Evolutionary conservation across 2,888 invertebrate species (phyloP), one percentile per base, ranked within the genome.

Genomic region (Mythimna impura): DNA sequence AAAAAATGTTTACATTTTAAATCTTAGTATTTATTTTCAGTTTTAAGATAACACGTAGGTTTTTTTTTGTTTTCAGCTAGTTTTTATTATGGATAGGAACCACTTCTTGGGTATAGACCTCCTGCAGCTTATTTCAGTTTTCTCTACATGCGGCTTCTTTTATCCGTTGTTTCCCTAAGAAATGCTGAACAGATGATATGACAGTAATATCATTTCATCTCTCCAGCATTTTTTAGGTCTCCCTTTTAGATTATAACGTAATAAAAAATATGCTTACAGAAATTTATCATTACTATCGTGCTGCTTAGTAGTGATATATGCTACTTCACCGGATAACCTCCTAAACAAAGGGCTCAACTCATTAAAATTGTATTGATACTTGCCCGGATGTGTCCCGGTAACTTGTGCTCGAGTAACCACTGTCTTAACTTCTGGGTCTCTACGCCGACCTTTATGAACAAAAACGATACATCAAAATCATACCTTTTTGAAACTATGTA

Each of bases 321-420:
- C 14, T 22, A 25, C 54, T 12, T 55, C 22, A 9, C 2, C 22
- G 25, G 12, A 25, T 12, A 6, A 22, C 12, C 10, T 22, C 6
- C 12, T 55, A 12, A 3, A 12, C 5, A 5, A 17, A 47, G 47
- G 7, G 47, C 7, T 20, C 47, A 20, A 2, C 17, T 47, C 17
- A 47, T 47, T 47, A 47, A 47, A 47, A 47, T 17, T 47, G 47
- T 47, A 47, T 52, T 52, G 17, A 20, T 69, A 67, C 50, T 66
- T 40, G 52, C 69, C 52, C 10, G 25, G 40, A 1, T 25, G 14
- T n/a, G 12, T 52, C 25, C 4, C 25, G 8, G n/a, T 30, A n/a
- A 54, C 2, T 40, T 40, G 5, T n/a, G 69, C 40, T 30, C 5
- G 40, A 43, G 50, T 25, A 30, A 36, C 25, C 25, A 25, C 20